phyloP scores from a whole-genome alignment of 2,797 vertebrate genomes.

The Coendou prehensilis region DNA sequence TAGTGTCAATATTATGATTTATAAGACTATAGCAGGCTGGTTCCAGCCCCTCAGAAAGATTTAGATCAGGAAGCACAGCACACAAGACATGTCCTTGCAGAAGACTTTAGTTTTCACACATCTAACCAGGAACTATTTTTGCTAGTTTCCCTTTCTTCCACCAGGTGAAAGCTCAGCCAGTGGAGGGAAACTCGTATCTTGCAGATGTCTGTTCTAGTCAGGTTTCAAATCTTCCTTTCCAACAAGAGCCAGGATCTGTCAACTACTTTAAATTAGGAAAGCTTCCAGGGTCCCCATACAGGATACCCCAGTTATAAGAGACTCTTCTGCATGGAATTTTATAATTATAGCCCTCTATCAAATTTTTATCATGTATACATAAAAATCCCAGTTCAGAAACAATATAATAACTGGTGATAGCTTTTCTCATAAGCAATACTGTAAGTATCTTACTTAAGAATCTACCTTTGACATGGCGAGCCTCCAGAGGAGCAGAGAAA shows the following conservation, averaged over 20 bases:
- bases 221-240: neutral
- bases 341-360: neutral
- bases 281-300: neutral
- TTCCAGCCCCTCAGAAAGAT: neutral
- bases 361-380: neutral
- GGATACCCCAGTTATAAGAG: neutral
- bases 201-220: neutral
- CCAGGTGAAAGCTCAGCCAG: neutral
- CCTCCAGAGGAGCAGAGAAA: neutral
- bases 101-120: neutral
- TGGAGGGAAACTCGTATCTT: neutral
- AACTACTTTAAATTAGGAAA: neutral
- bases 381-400: neutral
- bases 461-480: neutral
- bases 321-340: neutral
- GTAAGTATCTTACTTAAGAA: neutral
- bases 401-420: neutral
- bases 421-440: neutral
- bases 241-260: neutral
- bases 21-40: neutral
- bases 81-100: accelerated
- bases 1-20: neutral
- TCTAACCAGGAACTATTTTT: neutral
- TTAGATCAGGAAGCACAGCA: neutral
- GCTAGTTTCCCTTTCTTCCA: neutral